Percentiles rank a stretch among this genome's conserved stretches.
Conservation (phyloP, 2,797 vertebrate genomes). For the Eulemur mongoz region DNA sequence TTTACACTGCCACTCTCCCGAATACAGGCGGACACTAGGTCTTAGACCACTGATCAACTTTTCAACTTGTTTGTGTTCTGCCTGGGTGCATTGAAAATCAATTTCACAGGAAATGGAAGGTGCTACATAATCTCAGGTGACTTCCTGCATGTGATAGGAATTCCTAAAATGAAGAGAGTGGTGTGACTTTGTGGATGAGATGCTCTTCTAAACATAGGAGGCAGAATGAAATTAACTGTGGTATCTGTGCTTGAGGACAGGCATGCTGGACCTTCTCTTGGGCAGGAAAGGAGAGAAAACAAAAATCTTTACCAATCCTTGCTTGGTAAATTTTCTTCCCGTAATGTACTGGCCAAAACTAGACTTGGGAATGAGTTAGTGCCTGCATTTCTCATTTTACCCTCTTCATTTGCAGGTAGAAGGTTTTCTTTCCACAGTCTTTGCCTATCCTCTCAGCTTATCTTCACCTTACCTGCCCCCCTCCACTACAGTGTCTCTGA, state of each 20-base stretch:
- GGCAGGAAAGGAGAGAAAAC: not conserved
- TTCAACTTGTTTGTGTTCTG: not conserved
- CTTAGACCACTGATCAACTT: not conserved
- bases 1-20: not conserved
- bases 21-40: not conserved
- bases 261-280: not conserved
- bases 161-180: not conserved
- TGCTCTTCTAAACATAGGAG: not conserved
- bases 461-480: not conserved
- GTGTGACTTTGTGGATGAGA: not conserved
- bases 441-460: not conserved
- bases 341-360: not conserved
- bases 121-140: not conserved
- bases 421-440: not conserved
- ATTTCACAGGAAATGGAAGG: constrained; percentile 4
- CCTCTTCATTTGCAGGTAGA: not conserved
- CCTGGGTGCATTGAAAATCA: not conserved
- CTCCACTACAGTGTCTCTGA: not conserved
- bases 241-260: not conserved
- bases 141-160: not conserved
- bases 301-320: not conserved
- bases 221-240: not conserved
- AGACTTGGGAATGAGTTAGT: not conserved
- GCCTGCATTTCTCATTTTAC: not conserved
- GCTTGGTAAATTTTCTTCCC: not conserved